phyloP scores from a whole-genome alignment of 2,888 invertebrate genomes.

The Drosophila cognata region DNA sequence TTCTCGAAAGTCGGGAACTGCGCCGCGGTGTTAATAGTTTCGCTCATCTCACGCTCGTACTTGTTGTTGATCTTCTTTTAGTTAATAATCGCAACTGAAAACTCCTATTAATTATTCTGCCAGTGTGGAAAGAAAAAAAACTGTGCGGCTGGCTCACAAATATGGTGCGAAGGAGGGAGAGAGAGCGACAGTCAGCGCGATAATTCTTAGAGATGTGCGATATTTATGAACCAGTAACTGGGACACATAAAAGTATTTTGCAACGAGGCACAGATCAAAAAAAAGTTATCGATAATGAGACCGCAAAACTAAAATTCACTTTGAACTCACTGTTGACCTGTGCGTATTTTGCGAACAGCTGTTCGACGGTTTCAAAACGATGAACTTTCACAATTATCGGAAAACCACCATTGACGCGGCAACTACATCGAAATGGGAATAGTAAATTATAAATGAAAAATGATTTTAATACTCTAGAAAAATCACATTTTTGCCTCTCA shows the following conservation, averaged over 20 bases:
- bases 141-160: conserved; percentile 45
- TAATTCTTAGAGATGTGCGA: conserved; percentile 46
- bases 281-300: background rate
- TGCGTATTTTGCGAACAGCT: background rate
- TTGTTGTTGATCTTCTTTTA: conserved; percentile 7
- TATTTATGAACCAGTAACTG: background rate
- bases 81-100: conserved; percentile 22
- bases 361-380: background rate
- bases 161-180: conserved; percentile 49
- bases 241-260: conserved; percentile 7
- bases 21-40: conserved; percentile 80
- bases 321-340: background rate
- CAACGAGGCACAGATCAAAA: background rate
- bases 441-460: background rate
- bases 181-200: conserved; percentile 34
- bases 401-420: background rate
- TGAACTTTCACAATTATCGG: background rate
- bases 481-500: background rate
- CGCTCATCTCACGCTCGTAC: conserved; percentile 71
- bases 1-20: conserved; percentile 82
- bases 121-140: conserved; percentile 33
- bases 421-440: background rate
- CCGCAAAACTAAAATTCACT: background rate
- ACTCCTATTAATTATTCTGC: conserved; percentile 18
- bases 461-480: background rate